Evolutionary conservation across 2,797 vertebrate species (phyloP).

Genomic region (Sebastes taczanowskii): DNA sequence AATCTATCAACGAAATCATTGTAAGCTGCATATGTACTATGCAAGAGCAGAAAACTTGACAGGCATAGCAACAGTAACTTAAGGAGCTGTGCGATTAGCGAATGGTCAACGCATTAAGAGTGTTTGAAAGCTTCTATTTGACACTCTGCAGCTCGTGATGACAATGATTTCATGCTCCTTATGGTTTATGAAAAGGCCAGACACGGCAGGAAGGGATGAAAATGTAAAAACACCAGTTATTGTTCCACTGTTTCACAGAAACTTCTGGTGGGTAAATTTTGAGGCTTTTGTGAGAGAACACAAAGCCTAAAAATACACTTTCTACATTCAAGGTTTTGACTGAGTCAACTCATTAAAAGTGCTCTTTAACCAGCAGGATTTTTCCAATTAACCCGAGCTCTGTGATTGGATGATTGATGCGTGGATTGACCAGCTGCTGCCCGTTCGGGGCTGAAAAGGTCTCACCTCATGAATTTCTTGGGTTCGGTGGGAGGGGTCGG

Average conservation of each 20-base stretch:
- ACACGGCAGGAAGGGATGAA: conserved; percentile 10
- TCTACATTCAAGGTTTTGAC: conserved; percentile 17
- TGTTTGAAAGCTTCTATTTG: not conserved
- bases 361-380: conserved; percentile 7
- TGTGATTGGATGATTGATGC: conserved; percentile 51
- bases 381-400: not conserved
- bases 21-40: too few species aligned
- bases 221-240: conserved; percentile 13
- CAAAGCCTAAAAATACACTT: not conserved
- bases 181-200: conserved; percentile 24
- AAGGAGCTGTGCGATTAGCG: not conserved
- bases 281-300: conserved; percentile 5
- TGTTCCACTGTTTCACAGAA: conserved; percentile 27
- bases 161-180: conserved; percentile 38
- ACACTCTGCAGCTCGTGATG: conserved; percentile 13
- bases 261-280: not conserved
- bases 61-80: not conserved
- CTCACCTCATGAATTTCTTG: conserved; percentile 99
- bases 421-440: conserved; percentile 46
- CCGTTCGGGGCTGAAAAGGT: conserved; percentile 61
- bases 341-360: conserved; percentile 9
- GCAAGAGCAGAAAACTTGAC: not conserved
- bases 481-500: conserved; percentile 95
- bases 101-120: conserved; percentile 8
- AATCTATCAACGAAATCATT: not conserved